Base-by-base conservation (phyloP, 2,888 invertebrate species). In the Dicyrtoma fusca region DNA sequence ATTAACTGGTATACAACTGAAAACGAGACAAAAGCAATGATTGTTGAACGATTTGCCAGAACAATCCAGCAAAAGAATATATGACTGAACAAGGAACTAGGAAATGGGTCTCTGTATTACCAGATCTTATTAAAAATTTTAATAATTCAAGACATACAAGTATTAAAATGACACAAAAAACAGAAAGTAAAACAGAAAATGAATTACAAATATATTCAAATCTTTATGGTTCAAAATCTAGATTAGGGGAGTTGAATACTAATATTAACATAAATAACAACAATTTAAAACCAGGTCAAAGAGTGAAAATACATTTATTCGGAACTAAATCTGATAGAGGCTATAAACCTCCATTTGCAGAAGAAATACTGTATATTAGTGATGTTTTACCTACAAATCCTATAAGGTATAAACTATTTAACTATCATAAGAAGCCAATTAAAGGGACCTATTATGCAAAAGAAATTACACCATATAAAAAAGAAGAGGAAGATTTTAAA, bases 21-120 rank as follows among this genome's bases (percentile, higher is more conserved):
- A 57, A 57, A 57, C 13, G 57, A 57, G 23, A 57, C 57, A 17
- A 57, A 57, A 57, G 57, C 57, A 21, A 57, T 57, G 19, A 57
- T 57, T 23, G 23, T 57, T 10, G 57, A 17, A 57, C 5, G 57
- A 17, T 17, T 17, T 23, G 57, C 57, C 3, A 57, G 57, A 57
- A 57, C 57, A 21, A 19, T 57, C 5, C 19, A 57, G 17, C 57
- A 57, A 57, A 57, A 21, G 19, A 57, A 57, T 57, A 57, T 57
- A 14, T 57, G 23, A 57, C 57, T 5, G 21, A 57, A 14, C 14
- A 57, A 21, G 23, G 23, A 17, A 57, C 57, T 19, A 57, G 10
- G 3, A 57, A 19, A 57, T 57, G 8, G 57, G 23, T 57, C 23
- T 17, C 17, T 57, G 23, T 57, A 10, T 23, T 57, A 17, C 57